Evolutionary conservation across 2,888 invertebrate species (phyloP), one percentile per base, ranked within the genome.

Genomic region (Polydesmus complanatus): DNA sequence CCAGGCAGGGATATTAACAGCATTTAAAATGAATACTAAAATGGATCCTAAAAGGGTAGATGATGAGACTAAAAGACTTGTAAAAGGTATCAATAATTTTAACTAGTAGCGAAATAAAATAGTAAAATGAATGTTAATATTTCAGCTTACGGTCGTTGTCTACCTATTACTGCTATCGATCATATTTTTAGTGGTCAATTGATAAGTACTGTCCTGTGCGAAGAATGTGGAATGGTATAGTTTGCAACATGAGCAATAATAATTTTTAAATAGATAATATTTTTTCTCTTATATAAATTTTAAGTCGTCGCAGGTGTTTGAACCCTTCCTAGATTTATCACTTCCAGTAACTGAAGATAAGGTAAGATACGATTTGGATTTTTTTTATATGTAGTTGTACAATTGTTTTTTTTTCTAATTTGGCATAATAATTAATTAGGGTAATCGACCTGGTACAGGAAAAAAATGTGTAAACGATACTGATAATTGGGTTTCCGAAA

Each of bases 311-410:
- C 86, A 88, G 69, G 81, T 89, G 18, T 86, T 86, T 59, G 97
- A 97, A 74, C 86, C 87, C 69, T 97, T 98, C 75, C 79, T 96
- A 60, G 97, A 98, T 75, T 80, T 98, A 66, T 95, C 95, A 63
- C 79, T 98, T 64, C 94, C 96, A 0, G 86, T 96, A 22, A 72
- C 73, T 59, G 77, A 73, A 63, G 73, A 72, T 61, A 70, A 63
- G 63, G 63, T 61, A 27, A 22, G n/a, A n/a, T 11, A 26, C 8
- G 25, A 59, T 53, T 59, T 58, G 8, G 60, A 54, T 18, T 56
- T 18, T n/a, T n/a, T 54, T 49, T 23, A 49, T 27, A 22, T 27
- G 23, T 56, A 27, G 26, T 26, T n/a, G 1, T 3, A 11, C 27
- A 2, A 11, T 8, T 52, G 52, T 19, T 48, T 27, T n/a, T 56